These are phyloP conservation scores for Portunus trituberculatus DNA, from an alignment of 1,140 invertebrate genomes.

Conservation along the genomic window DNA sequence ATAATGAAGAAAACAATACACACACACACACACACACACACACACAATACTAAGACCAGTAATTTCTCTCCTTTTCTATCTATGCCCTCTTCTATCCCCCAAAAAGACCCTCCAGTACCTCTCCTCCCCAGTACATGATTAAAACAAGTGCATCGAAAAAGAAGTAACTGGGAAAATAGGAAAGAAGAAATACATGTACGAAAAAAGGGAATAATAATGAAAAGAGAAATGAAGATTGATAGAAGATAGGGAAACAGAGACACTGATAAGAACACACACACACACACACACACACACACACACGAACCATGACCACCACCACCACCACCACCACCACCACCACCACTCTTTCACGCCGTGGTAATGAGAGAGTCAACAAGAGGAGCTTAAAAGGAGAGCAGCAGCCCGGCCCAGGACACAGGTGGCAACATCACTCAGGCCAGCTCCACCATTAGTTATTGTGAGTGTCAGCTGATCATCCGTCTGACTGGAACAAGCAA, in stretches of 20 bases:
- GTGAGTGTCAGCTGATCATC: background rate
- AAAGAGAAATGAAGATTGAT: background rate
- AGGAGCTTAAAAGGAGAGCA: background rate
- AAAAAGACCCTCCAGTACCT: no score
- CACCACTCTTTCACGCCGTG: background rate
- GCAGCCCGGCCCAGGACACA: background rate
- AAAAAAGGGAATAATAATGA: background rate
- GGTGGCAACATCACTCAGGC: background rate
- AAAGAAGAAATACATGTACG: background rate
- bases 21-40: no score
- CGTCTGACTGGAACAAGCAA: background rate
- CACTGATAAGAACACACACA: background rate
- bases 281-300: slow-evolving; percentile 18
- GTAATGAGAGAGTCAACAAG: background rate
- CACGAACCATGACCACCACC: background rate
- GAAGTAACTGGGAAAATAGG: background rate
- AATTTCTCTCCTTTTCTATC: no score
- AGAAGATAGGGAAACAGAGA: background rate
- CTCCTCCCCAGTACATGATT: no score
- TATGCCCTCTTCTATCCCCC: no score
- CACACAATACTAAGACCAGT: no score
- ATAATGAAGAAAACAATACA: no score
- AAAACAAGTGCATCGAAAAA: background rate
- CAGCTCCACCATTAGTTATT: background rate
- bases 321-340: background rate